Evolutionary conservation across 2,888 invertebrate genomes (phyloP).

Genomic region (Anthrax anthrax): DNA sequence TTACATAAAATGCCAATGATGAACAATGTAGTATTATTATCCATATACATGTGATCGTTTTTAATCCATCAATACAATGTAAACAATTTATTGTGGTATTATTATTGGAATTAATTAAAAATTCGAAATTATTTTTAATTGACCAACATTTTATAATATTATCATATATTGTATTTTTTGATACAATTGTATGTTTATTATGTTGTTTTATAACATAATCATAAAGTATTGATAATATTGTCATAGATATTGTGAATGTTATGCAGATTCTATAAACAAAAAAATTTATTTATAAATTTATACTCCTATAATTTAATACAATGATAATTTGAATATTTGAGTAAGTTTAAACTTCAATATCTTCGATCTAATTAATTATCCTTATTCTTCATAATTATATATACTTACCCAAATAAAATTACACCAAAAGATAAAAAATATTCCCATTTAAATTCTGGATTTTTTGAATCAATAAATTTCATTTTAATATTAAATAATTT

Average conservation of each 20-base stretch:
- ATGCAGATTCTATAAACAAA: background rate
- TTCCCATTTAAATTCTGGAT: constrained; percentile 20
- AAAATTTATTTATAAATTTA: background rate
- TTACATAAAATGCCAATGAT: constrained; percentile 22
- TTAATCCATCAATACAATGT: constrained; percentile 20
- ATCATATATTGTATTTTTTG: background rate
- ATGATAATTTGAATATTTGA: no score
- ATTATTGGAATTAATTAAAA: background rate
- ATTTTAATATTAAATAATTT: constrained; percentile 23
- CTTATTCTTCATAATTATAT: no score
- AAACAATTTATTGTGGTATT: constrained; percentile 13
- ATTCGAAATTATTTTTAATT: background rate
- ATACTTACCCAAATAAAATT: background rate
- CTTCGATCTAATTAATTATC: no score
- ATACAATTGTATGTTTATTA: background rate
- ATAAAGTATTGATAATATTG: background rate
- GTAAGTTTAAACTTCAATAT: no score
- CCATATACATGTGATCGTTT: constrained; percentile 23
- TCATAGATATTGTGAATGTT: background rate
- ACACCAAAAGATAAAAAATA: background rate
- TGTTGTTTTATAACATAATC: background rate
- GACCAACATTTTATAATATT: background rate
- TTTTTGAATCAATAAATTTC: constrained; percentile 17
- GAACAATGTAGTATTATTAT: constrained; percentile 24
- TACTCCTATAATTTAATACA: no score